Evolutionary conservation across 2,113 vertebrate species (phyloP).

Genomic region (Brachionichthys hirsutus): DNA sequence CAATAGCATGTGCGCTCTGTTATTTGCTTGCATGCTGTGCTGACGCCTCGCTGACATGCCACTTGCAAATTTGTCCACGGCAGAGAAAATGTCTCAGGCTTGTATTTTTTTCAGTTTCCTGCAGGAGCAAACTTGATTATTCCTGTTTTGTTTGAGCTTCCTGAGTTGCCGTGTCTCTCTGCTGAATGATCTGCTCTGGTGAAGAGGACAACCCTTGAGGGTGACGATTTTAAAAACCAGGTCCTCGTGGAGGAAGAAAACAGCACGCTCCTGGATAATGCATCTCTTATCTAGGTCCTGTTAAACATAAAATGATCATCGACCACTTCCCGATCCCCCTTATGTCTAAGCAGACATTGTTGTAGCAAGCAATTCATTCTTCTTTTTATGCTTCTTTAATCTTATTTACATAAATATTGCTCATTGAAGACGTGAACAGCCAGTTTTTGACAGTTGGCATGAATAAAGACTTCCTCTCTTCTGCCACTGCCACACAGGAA

Average conservation of each 20-base stretch:
- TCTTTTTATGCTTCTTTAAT: neutral
- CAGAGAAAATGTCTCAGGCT: conserved; percentile 1
- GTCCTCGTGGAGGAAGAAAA: conserved; percentile 34
- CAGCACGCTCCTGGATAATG: conserved; percentile 35
- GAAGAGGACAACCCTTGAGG: neutral
- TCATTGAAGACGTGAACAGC: neutral
- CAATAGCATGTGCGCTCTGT: conserved; percentile 54
- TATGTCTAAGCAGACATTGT: neutral
- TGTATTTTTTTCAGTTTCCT: neutral
- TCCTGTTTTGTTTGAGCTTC: neutral
- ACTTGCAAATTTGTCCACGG: conserved; percentile 16
- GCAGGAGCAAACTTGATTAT: neutral
- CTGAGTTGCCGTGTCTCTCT: conserved; percentile 4
- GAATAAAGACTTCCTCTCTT: conserved; percentile 22
- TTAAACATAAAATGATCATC: conserved; percentile 6
- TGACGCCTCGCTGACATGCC: conserved; percentile 9
- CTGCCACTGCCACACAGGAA: conserved; percentile 33
- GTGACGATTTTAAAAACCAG: conserved; percentile 19
- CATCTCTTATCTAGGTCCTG: conserved; percentile 36
- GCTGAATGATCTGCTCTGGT: conserved; percentile 17
- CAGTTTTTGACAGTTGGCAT: neutral
- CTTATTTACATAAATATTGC: neutral
- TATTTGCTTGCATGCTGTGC: conserved; percentile 40
- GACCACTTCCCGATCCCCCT: neutral
- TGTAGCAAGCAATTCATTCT: neutral